Conservation (phyloP, 2,113 vertebrate species). For the Nerophis ophidion region DNA sequence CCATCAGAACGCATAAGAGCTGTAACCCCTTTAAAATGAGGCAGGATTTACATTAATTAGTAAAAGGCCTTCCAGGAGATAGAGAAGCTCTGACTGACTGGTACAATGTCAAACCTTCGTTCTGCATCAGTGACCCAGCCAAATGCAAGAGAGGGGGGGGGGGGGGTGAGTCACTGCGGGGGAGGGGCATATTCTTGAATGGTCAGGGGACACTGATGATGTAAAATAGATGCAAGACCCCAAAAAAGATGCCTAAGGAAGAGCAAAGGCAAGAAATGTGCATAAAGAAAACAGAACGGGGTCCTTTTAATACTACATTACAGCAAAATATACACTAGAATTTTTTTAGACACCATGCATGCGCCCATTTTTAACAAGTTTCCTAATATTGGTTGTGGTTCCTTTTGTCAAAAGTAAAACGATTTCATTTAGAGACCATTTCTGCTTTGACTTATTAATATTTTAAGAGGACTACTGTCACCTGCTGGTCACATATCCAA, state of each 20-base stretch:
- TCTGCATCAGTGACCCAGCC: conserved; percentile 68
- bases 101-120: conserved; percentile 72
- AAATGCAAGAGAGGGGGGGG: conserved; percentile 66
- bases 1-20: conserved; percentile 3
- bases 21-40: conserved; percentile 24
- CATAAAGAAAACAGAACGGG: conserved; percentile 9
- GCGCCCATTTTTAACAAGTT: not conserved
- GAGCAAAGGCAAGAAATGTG: conserved; percentile 12
- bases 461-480: conserved; percentile 43
- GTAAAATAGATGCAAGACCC: conserved; percentile 58
- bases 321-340: not conserved
- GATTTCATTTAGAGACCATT: conserved; percentile 11
- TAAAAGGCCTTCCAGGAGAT: conserved; percentile 35
- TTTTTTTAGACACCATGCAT: not conserved
- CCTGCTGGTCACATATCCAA: conserved; percentile 42
- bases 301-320: not conserved
- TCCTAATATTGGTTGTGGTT: not conserved
- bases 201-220: conserved; percentile 64
- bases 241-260: conserved; percentile 30
- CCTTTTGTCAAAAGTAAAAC: not conserved
- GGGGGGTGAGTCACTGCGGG: conserved; percentile 67
- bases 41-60: conserved; percentile 36
- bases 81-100: conserved; percentile 66
- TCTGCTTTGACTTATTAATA: not conserved
- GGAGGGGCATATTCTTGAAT: conserved; percentile 63